Base-by-base conservation (phyloP, 2,113 vertebrate species). In the Gadus macrocephalus region DNA sequence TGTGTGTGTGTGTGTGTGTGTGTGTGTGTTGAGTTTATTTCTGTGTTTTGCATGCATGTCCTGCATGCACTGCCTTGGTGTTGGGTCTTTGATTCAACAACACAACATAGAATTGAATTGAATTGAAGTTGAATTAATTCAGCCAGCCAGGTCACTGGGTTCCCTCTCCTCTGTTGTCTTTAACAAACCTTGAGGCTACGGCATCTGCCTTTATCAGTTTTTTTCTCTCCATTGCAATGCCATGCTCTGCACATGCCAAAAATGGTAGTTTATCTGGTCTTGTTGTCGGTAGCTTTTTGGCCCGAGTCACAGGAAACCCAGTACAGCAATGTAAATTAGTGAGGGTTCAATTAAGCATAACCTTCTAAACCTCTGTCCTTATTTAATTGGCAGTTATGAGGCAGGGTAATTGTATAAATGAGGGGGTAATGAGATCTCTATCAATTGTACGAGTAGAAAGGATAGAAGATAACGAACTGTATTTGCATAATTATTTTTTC, bases 371-470 rank as follows among this genome's bases (percentile, higher is more conserved):
- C 90, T 91, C 89, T 94, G 91, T 91, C 90, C 89, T 92, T 92
- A 89, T 93, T 93, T 94, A 93, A 94, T 95, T 94, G 91, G 91
- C 93, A 89, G 84, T 87, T 90, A 84, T 82, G 88, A 92, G 91
- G 87, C 85, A 80, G 86, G 88, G 82, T 92, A 94, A 92, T 94
- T 93, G 91, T 91, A 86, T 93, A 94, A 94, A 94, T 94, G 90
- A 92, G 72, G 88, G 91, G 85, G 90, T 94, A 94, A 94, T 94
- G 91, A 94, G 89, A 93, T 93, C 90, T 87, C 89, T 83, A 88
- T 84, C 91, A 93, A 89, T 90, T 94, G 93, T 92, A 8, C 8
- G 14, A 15, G 15, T 5, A 15, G 15, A 27, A 15, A 89, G 93
- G 91, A 90, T 90, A 92, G 86, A 88, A 91, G 92, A 92, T 87